These are phyloP conservation scores for Pinna nobilis DNA, from an alignment of 1,140 invertebrate species.

Conservation along the genomic window DNA sequence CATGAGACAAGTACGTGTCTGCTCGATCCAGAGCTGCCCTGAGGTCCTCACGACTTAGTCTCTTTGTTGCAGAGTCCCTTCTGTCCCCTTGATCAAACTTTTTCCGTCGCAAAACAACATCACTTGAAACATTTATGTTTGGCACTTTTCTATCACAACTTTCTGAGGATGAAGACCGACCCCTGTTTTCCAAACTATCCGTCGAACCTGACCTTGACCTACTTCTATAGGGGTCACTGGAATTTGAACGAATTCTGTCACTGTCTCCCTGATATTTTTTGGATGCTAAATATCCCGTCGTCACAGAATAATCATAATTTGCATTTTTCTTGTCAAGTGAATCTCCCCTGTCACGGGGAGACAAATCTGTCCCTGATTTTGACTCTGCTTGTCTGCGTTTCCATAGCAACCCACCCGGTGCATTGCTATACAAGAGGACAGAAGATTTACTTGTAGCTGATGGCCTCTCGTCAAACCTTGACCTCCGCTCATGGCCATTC, in stretches of 20 bases:
- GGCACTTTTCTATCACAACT: neutral
- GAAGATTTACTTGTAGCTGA: neutral
- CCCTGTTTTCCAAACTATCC: neutral
- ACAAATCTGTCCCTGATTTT: neutral
- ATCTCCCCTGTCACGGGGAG: neutral
- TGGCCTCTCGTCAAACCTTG: slow-evolving; percentile 11
- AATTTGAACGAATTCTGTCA: slow-evolving; percentile 17
- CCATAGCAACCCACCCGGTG: slow-evolving; percentile 52
- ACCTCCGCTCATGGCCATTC: neutral
- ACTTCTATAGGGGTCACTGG: neutral
- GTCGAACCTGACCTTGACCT: slow-evolving; percentile 4
- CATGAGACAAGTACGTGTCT: slow-evolving; percentile 59
- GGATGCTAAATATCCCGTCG: slow-evolving; percentile 22
- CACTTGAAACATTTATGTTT: slow-evolving; percentile 17
- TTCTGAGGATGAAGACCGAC: slow-evolving; percentile 15
- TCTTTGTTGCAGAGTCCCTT: slow-evolving; percentile 23
- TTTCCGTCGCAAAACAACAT: slow-evolving; percentile 34
- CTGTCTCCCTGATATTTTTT: slow-evolving; percentile 8
- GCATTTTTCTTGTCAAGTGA: slow-evolving; percentile 17
- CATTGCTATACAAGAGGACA: slow-evolving; percentile 37
- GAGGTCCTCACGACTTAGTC: slow-evolving; percentile 63
- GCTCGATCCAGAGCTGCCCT: slow-evolving; percentile 62
- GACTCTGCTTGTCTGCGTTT: slow-evolving; percentile 53
- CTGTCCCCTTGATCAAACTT: slow-evolving; percentile 11
- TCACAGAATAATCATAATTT: slow-evolving; percentile 12